Percentiles rank a stretch among this genome's conserved stretches.
Conservation (phyloP, 1,140 invertebrate species). For the Drosophila gunungcola region DNA sequence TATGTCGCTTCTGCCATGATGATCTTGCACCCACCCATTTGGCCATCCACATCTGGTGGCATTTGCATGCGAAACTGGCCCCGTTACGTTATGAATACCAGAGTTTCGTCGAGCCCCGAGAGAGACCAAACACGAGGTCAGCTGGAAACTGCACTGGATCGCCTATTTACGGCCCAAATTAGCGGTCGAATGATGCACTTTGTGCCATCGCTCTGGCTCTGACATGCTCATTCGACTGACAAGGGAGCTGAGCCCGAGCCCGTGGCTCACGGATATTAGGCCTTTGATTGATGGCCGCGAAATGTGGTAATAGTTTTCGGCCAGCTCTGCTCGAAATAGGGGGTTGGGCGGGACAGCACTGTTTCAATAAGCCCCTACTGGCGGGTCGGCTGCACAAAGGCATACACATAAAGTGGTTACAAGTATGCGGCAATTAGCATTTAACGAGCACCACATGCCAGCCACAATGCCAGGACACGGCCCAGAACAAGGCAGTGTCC, state of each 20-base stretch:
- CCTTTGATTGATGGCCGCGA: conserved; percentile 46
- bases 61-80: conserved; percentile 61
- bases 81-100: conserved; percentile 64
- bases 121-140: conserved; percentile 7
- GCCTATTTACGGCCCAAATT: conserved; percentile 55
- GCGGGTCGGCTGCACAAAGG: conserved; percentile 41
- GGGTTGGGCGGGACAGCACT: conserved; percentile 3
- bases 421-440: conserved; percentile 77
- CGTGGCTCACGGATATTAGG: conserved; percentile 62
- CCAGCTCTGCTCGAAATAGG: conserved; percentile 1
- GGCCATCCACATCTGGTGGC: conserved; percentile 9
- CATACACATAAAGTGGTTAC: conserved; percentile 56
- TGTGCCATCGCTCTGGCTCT: conserved; percentile 26
- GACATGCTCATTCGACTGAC: conserved; percentile 38
- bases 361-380: conserved; percentile 26
- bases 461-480: conserved; percentile 54
- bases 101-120: neutral
- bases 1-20: conserved; percentile 16
- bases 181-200: conserved; percentile 53
- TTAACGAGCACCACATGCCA: conserved; percentile 69
- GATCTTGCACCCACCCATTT: conserved; percentile 4
- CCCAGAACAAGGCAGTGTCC: conserved; percentile 35
- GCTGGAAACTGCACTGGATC: conserved; percentile 28
- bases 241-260: conserved; percentile 1
- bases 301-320: conserved; percentile 46